phyloP scores from a whole-genome alignment of 2,888 invertebrate genomes.

The Sinhomidia bicolor region DNA sequence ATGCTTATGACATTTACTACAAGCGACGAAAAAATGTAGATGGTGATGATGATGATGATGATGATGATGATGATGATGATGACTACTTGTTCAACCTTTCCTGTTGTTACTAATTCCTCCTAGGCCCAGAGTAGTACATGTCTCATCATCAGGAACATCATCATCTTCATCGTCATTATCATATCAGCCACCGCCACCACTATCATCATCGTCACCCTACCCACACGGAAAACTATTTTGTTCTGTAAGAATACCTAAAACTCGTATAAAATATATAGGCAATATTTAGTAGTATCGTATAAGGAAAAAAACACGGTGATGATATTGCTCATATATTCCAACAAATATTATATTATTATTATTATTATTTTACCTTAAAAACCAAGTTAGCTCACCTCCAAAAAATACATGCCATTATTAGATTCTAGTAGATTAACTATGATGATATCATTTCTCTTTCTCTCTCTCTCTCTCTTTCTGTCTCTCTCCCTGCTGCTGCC shows the following conservation, averaged over 20 bases:
- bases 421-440: conserved; percentile 73
- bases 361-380: conserved; percentile 41
- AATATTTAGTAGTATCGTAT: too few relatives aligned
- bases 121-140: conserved; percentile 72
- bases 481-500: neutral
- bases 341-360: too few relatives aligned
- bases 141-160: conserved; percentile 67
- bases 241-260: too few relatives aligned
- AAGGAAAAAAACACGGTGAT: neutral
- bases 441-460: conserved; percentile 65
- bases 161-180: conserved; percentile 51
- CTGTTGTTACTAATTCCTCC: conserved; percentile 66
- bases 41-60: neutral
- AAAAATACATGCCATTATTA: conserved; percentile 69
- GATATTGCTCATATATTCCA: conserved; percentile 29
- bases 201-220: too few relatives aligned
- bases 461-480: conserved; percentile 44
- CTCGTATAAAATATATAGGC: too few relatives aligned
- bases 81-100: conserved; percentile 64
- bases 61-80: conserved; percentile 31
- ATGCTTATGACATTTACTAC: conserved; percentile 32
- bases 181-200: conserved; percentile 19
- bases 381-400: conserved; percentile 48
- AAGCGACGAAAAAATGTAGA: conserved; percentile 43
- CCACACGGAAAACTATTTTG: conserved; percentile 2